Conservation (phyloP, 2,888 invertebrate genomes). For the Drosophila atroscutellata region DNA sequence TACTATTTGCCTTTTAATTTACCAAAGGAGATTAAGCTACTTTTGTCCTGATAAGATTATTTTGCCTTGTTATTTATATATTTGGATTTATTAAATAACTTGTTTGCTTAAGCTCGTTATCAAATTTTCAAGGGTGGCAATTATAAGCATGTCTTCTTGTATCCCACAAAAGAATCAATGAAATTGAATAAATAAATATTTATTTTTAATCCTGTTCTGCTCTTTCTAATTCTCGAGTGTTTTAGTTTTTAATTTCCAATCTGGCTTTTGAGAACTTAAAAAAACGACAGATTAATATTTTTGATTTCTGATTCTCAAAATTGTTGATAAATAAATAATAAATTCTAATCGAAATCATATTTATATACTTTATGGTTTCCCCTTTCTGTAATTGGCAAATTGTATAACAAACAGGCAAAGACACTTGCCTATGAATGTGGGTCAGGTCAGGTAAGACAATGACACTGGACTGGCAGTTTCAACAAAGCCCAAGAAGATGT, state of each 20-base stretch:
- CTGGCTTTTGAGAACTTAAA: neutral
- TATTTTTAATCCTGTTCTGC: neutral
- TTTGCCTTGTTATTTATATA: neutral
- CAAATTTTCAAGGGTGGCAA: neutral
- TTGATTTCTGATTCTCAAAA: neutral
- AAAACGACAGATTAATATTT: neutral
- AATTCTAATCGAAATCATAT: neutral
- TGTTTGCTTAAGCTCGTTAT: neutral
- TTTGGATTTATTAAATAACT: neutral
- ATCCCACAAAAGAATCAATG: neutral
- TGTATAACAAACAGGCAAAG: neutral
- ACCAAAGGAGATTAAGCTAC: neutral
- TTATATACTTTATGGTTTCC: neutral
- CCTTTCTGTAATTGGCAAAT: neutral
- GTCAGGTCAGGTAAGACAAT: neutral
- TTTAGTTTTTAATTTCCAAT: neutral
- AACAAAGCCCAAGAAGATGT: constrained; percentile 1
- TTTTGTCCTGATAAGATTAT: neutral
- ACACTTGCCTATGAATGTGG: neutral
- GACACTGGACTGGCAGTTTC: neutral
- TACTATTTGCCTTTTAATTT: neutral
- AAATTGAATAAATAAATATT: neutral
- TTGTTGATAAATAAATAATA: neutral
- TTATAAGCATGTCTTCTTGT: neutral
- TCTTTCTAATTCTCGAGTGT: neutral